These are phyloP conservation scores for Barbus barbus DNA, from an alignment of 2,113 vertebrate genomes.

Conservation along the genomic window DNA sequence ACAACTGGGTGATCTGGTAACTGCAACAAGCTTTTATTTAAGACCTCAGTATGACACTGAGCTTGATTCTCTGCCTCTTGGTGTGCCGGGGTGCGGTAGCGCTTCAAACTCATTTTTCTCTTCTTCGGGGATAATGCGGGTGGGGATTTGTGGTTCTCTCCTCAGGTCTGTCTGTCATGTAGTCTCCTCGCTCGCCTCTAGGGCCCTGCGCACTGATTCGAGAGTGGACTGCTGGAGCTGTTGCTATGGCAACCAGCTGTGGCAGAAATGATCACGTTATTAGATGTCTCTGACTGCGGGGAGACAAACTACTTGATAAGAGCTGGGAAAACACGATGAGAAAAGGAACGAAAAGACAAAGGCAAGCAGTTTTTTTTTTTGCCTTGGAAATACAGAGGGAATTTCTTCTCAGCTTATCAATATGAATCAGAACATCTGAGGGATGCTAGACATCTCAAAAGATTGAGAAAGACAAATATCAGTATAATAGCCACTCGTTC, in stretches of 20 bases:
- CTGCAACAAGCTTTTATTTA: conserved; percentile 1
- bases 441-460: conserved; percentile 1
- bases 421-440: conserved; percentile 58
- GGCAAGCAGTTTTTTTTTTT: conserved; percentile 20
- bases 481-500: background rate
- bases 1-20: conserved; percentile 12
- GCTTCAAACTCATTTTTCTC: conserved; percentile 25
- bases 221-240: conserved; percentile 51
- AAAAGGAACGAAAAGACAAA: conserved; percentile 41
- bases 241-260: conserved; percentile 73
- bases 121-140: background rate
- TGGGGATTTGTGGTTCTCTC: conserved; percentile 21
- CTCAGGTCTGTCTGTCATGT: conserved; percentile 46
- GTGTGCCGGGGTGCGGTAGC: background rate
- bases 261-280: conserved; percentile 81
- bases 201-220: conserved; percentile 44
- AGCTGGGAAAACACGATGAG: conserved; percentile 45
- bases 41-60: conserved; percentile 14
- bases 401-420: conserved; percentile 59
- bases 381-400: background rate
- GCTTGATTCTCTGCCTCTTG: background rate
- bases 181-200: conserved; percentile 34
- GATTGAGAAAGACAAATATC: conserved; percentile 48
- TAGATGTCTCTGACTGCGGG: conserved; percentile 75
- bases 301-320: conserved; percentile 67